These are phyloP conservation scores for Rhincodon typus DNA, from an alignment of 2,797 vertebrate species.

Conservation along the genomic window DNA sequence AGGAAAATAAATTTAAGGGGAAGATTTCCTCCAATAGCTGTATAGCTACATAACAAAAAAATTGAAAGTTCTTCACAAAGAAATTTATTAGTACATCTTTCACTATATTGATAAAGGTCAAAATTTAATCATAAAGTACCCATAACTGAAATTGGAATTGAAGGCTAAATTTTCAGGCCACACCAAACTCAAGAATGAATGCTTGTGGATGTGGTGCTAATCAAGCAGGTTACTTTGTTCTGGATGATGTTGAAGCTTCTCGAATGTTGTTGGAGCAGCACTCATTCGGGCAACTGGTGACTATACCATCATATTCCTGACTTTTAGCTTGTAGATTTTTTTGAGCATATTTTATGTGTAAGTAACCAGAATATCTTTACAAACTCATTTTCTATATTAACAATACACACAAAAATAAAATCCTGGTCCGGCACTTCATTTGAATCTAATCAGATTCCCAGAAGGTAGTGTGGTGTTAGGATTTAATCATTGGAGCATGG, in stretches of 20 bases:
- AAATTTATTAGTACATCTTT: not conserved
- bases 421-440: not conserved
- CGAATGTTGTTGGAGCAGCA: too few relatives aligned
- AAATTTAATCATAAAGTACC: not conserved
- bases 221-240: too few relatives aligned
- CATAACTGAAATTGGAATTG: not conserved
- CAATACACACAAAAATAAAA: not conserved
- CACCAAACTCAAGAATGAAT: not conserved
- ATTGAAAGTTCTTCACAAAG: not conserved
- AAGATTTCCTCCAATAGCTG: not conserved
- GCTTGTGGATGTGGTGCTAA: too few relatives aligned
- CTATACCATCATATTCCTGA: too few relatives aligned
- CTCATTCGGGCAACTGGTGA: too few relatives aligned
- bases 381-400: not conserved
- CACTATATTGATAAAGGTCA: not conserved
- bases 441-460: not conserved
- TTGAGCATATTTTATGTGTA: not conserved
- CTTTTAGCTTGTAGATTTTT: not conserved
- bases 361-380: not conserved
- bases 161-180: not conserved
- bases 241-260: too few relatives aligned
- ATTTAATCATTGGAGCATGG: not conserved
- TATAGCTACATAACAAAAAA: not conserved
- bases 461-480: not conserved
- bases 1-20: not conserved